These are phyloP conservation scores for Onychomys arenicola DNA, from an alignment of 2,797 vertebrate genomes.

Conservation along the genomic window DNA sequence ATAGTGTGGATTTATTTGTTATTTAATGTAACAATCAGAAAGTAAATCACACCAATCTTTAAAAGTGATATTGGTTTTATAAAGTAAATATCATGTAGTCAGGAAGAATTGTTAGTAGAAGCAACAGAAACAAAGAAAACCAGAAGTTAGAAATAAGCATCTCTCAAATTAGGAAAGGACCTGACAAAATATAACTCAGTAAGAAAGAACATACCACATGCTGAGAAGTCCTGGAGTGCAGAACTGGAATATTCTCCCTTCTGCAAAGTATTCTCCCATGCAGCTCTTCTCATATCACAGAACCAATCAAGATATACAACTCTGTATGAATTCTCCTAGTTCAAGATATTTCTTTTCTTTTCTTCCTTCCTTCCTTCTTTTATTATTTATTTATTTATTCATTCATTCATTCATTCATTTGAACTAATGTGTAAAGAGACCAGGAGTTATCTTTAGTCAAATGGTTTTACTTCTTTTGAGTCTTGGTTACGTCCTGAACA, in stretches of 20 bases:
- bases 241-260: not conserved
- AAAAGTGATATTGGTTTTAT: constrained; percentile 3
- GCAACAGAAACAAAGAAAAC: not conserved
- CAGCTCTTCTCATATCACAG: not conserved
- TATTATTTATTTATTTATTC: no score
- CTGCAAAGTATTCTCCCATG: not conserved
- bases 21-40: not conserved
- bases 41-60: not conserved
- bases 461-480: constrained; percentile 33
- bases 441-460: not conserved
- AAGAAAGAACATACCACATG: not conserved
- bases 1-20: not conserved
- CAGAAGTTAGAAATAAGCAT: not conserved
- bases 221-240: not conserved
- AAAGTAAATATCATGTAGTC: not conserved
- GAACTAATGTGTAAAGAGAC: not conserved
- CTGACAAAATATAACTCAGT: not conserved
- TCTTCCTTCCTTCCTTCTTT: not conserved
- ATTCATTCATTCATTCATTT: not conserved
- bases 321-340: not conserved
- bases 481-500: not conserved
- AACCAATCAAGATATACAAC: not conserved
- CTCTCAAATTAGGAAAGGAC: not conserved
- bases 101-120: not conserved
- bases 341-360: not conserved